Conservation (phyloP, 2,797 vertebrate genomes). For the Brotula barbata region DNA sequence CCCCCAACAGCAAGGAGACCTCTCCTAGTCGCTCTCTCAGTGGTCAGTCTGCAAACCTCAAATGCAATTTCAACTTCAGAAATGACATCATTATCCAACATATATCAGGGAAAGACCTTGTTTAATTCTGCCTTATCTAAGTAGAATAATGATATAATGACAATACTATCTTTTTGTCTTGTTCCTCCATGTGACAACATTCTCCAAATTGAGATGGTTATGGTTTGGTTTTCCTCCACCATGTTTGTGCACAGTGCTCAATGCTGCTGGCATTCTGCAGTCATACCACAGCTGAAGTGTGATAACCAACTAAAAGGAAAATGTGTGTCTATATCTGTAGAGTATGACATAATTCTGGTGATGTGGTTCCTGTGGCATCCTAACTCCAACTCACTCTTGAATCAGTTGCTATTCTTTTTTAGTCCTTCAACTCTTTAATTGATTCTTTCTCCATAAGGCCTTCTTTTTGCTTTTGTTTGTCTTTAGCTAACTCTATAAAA, state of each 20-base stretch:
- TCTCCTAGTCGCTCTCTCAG: slow-evolving; percentile 94
- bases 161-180: no score
- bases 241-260: no score
- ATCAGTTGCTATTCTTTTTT: not conserved
- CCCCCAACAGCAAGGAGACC: slow-evolving; percentile 94
- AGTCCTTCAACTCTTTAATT: not conserved
- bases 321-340: not conserved
- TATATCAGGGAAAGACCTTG: no score
- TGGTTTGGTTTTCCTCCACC: no score
- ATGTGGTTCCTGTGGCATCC: not conserved
- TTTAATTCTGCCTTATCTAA: no score
- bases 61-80: no score
- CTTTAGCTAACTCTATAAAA: slow-evolving; percentile 94
- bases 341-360: not conserved
- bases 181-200: no score
- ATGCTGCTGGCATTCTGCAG: no score
- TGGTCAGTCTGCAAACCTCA: slow-evolving; percentile 76
- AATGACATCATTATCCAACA: no score
- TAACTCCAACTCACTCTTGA: not conserved
- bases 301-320: not conserved
- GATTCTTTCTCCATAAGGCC: not conserved
- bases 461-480: slow-evolving; percentile 18
- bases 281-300: no score
- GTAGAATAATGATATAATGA: no score
- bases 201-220: no score